These are phyloP conservation scores for Casuarius casuarius DNA, from an alignment of 2,113 vertebrate genomes.

Conservation along the genomic window DNA sequence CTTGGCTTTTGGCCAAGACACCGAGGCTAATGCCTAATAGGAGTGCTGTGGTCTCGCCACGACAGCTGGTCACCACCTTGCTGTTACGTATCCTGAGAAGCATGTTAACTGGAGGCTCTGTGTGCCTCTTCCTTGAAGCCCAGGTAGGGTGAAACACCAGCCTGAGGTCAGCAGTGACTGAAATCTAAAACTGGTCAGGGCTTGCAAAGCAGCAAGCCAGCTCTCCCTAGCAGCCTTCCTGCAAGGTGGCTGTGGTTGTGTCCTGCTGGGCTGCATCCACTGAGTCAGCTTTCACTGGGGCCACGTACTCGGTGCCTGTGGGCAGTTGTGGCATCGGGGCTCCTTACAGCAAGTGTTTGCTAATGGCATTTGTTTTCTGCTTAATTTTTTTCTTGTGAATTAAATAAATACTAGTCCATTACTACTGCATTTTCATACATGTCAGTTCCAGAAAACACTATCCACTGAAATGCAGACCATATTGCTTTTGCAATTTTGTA, in stretches of 20 bases:
- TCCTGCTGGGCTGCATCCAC: background rate
- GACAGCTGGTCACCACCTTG: background rate
- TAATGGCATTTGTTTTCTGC: background rate
- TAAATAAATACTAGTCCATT: background rate
- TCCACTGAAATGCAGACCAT: background rate
- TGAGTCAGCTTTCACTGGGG: background rate
- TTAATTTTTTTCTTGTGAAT: background rate
- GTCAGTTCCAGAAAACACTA: background rate
- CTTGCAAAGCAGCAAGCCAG: conserved; percentile 10
- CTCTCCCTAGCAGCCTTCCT: background rate
- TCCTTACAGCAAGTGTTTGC: background rate
- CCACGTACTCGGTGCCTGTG: background rate
- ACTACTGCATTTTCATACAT: background rate
- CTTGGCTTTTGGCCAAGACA: background rate
- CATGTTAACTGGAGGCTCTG: background rate
- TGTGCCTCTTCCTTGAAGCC: background rate
- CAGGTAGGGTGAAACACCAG: background rate
- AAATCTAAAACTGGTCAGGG: background rate
- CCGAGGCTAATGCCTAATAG: background rate
- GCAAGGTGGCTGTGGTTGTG: background rate
- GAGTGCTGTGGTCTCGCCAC: background rate
- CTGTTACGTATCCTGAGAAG: background rate
- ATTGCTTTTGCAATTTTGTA: background rate
- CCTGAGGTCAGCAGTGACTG: background rate
- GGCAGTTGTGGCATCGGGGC: background rate